Evolutionary conservation across 2,888 invertebrate species (phyloP), one percentile per base, ranked within the genome.

Genomic region (Clitarchus hookeri): DNA sequence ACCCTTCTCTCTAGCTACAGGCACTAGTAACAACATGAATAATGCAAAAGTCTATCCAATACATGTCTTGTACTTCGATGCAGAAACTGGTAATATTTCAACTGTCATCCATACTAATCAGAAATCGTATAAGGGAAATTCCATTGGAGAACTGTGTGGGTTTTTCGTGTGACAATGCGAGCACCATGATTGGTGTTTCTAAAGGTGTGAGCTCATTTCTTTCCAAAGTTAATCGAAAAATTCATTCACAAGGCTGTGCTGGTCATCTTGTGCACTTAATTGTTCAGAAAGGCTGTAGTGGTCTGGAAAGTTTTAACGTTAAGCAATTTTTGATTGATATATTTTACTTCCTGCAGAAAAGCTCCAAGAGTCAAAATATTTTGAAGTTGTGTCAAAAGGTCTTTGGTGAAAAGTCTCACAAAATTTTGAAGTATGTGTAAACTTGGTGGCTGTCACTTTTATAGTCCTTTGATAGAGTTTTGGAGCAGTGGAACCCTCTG

Each of bases 321-420:
- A 4, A 83, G 16, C 83, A 83, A n/a, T 83, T 83, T 83, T 83
- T 83, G 13, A 23, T 83, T 36, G 36, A 27, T 36, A 83, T 83
- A 6, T 26, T 27, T 83, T 83, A 83, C 25, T 83, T 27, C n/a
- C 27, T 83, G 23, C 27, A 83, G 23, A 83, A 83, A 16, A 83
- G 83, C 83, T 83, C 26, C 6, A n/a, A n/a, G 48, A 48, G 48
- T 2, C 48, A 48, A 48, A 48, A 48, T 48, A 13, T n/a, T n/a
- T n/a, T n/a, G n/a, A n/a, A n/a, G n/a, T n/a, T n/a, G n/a, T n/a
- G n/a, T n/a, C n/a, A n/a, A n/a, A n/a, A n/a, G n/a, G n/a, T n/a
- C n/a, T n/a, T n/a, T n/a, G n/a, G n/a, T n/a, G n/a, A n/a, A n/a
- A n/a, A n/a, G n/a, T n/a, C n/a, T n/a, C n/a, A n/a, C n/a, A n/a